Percentiles rank a stretch among this genome's conserved stretches.
phyloP scores from a whole-genome alignment of 2,797 vertebrate genomes.

The Tenualosa ilisha region DNA sequence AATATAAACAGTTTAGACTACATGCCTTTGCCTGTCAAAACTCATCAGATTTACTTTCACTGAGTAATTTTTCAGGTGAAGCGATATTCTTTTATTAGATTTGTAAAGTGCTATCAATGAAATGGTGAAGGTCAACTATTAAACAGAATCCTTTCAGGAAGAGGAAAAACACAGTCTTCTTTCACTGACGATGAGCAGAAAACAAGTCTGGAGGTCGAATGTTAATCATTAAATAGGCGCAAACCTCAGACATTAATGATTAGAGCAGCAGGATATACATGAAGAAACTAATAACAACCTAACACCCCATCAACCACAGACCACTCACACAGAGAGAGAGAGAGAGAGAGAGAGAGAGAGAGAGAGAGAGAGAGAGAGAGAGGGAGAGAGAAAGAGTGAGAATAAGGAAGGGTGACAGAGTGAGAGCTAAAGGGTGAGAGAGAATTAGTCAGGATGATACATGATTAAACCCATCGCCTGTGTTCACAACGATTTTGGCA shows the following conservation, averaged over 20 bases:
- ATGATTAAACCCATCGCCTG: neutral
- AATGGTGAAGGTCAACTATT: neutral
- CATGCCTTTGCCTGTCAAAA: neutral
- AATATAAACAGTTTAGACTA: neutral
- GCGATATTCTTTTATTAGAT: neutral
- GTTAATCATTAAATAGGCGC: neutral
- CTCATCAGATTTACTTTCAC: neutral
- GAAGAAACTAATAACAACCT: slow-evolving; percentile 1
- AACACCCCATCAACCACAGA: neutral
- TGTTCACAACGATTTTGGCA: neutral
- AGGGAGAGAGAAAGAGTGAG: neutral
- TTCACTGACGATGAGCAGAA: neutral
- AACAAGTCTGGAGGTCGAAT: neutral
- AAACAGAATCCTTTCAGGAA: neutral
- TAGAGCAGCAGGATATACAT: neutral
- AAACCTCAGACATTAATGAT: neutral
- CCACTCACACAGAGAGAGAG: neutral
- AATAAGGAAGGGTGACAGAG: too few species aligned
- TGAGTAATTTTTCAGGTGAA: neutral
- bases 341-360: neutral
- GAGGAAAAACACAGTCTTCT: neutral
- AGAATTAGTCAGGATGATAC: neutral
- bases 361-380: neutral
- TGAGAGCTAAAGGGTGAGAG: neutral
- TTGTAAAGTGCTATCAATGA: neutral